phyloP scores from a whole-genome alignment of 92 coral and sea anemone species.

The Micromussa lordhowensis region DNA sequence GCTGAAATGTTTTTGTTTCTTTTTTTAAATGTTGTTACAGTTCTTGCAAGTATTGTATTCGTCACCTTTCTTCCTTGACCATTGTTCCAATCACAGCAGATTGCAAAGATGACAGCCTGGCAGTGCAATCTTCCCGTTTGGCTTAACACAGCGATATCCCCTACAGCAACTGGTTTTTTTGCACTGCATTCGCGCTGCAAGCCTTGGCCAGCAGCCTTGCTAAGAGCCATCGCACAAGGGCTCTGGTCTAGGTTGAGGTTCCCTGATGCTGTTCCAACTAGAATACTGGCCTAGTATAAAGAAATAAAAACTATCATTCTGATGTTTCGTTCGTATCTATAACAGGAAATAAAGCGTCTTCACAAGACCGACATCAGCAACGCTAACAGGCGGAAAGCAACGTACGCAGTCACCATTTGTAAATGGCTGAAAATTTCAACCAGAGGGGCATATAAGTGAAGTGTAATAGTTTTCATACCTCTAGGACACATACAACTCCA shows the following conservation, averaged over 20 bases:
- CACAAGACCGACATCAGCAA: background rate
- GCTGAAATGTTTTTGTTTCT: too few relatives aligned
- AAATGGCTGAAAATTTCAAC: too few relatives aligned
- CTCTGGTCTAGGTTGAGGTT: slow-evolving; percentile 62
- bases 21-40: too few relatives aligned
- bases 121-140: slow-evolving; percentile 60
- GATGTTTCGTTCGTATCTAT: background rate
- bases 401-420: too few relatives aligned
- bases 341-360: background rate
- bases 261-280: slow-evolving; percentile 68
- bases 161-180: slow-evolving; percentile 44
- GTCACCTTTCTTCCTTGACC: slow-evolving; percentile 66
- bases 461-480: too few relatives aligned
- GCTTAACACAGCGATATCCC: slow-evolving; percentile 44
- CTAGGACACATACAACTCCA: too few relatives aligned
- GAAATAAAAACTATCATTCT: background rate
- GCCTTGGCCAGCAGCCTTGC: slow-evolving; percentile 69
- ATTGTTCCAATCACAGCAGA: slow-evolving; percentile 45
- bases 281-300: slow-evolving; percentile 50
- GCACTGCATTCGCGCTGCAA: slow-evolving; percentile 62
- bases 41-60: background rate
- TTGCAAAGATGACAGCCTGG: slow-evolving; percentile 54
- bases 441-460: too few relatives aligned
- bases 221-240: slow-evolving; percentile 69
- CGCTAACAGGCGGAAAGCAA: too few relatives aligned